These are phyloP conservation scores for Parochlus steinenii DNA, from an alignment of 2,888 invertebrate genomes.

Conservation along the genomic window DNA sequence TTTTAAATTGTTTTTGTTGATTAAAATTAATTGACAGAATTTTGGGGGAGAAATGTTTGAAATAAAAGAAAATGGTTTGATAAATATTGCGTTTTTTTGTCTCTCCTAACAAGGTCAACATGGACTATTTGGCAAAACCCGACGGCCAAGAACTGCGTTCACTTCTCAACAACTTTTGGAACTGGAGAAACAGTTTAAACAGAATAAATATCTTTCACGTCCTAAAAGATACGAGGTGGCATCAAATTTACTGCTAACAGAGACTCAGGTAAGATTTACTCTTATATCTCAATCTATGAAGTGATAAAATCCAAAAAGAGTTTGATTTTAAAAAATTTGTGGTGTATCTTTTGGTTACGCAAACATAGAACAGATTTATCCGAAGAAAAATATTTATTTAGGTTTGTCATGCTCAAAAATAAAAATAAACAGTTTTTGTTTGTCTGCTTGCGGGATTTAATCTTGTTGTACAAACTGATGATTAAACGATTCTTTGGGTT, in stretches of 20 bases:
- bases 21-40: too few species aligned
- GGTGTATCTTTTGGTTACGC: background rate
- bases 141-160: constrained; percentile 93
- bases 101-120: constrained; percentile 41
- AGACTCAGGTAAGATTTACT: constrained; percentile 62
- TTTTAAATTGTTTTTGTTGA: too few species aligned
- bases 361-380: too few species aligned
- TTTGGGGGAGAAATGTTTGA: constrained; percentile 1
- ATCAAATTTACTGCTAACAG: constrained; percentile 90
- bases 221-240: constrained; percentile 98
- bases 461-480: background rate
- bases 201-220: constrained; percentile 96
- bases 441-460: too few species aligned
- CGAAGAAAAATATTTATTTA: too few species aligned
- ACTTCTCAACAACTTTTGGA: constrained; percentile 91
- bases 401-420: background rate
- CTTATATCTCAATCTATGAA: background rate
- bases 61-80: background rate
- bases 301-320: background rate
- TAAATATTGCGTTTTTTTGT: constrained; percentile 6
- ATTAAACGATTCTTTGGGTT: constrained; percentile 22
- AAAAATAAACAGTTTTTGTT: background rate
- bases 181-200: constrained; percentile 94
- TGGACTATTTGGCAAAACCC: constrained; percentile 68
- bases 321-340: background rate